phyloP scores from a whole-genome alignment of 2,888 invertebrate genomes.

The Ectobius pallidus region DNA sequence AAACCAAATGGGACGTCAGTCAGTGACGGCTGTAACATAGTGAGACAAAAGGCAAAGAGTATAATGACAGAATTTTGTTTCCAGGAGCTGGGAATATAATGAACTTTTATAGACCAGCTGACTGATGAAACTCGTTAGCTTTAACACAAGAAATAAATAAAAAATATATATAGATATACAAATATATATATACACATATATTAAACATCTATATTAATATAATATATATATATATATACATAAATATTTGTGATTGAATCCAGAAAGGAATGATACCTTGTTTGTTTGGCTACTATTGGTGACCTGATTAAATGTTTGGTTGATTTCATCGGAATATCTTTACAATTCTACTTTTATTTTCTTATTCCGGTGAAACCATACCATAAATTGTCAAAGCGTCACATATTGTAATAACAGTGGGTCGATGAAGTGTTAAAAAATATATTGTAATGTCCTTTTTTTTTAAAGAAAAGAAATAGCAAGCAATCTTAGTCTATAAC shows the following conservation, averaged over 20 bases:
- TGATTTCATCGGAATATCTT: conserved; percentile 19
- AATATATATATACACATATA: conserved; percentile 21
- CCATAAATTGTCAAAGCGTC: neutral
- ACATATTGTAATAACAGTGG: neutral
- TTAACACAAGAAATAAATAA: conserved; percentile 17
- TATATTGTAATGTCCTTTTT: conserved; percentile 22
- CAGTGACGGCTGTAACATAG: conserved; percentile 8
- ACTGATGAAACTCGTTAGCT: conserved; percentile 27
- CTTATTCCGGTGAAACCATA: conserved; percentile 17
- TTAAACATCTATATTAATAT: conserved; percentile 6
- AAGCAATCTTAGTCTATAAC: conserved; percentile 28
- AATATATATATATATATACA: conserved; percentile 16
- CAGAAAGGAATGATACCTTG: neutral
- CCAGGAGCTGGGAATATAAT: neutral
- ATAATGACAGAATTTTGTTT: neutral
- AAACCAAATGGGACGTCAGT: conserved; percentile 1
- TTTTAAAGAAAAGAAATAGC: conserved; percentile 13
- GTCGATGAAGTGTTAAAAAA: conserved; percentile 2
- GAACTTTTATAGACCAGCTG: neutral
- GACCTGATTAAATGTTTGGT: conserved; percentile 19
- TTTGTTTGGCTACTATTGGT: conserved; percentile 15
- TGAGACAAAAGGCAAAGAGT: conserved; percentile 1
- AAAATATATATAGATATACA: neutral
- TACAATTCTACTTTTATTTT: neutral
- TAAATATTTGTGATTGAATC: conserved; percentile 20